Evolutionary conservation across 23 tunicate species (phyloP).

Genomic region (Diplosoma virens): DNA sequence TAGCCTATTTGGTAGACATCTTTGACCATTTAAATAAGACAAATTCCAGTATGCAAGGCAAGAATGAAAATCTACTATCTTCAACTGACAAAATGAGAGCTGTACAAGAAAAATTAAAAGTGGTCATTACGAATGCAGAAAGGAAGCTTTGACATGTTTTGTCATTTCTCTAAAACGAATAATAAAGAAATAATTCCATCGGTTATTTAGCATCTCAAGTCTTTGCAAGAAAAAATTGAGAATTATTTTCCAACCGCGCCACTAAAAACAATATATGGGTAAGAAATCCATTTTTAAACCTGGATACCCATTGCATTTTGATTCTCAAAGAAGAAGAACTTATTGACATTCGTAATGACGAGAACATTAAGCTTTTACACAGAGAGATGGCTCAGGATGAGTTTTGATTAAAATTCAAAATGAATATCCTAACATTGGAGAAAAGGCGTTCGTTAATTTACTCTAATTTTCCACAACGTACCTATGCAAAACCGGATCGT

Average conservation of each 20-base stretch:
- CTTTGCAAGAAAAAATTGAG: constrained; percentile 10
- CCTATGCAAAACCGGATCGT: too few relatives aligned
- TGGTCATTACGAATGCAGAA: constrained; percentile 22
- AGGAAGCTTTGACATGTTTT: constrained; percentile 18
- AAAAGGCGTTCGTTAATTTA: too few relatives aligned
- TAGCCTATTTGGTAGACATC: constrained; percentile 29
- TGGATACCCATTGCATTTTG: constrained; percentile 7
- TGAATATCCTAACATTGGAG: too few relatives aligned
- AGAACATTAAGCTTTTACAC: too few relatives aligned
- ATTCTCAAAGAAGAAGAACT: constrained; percentile 11
- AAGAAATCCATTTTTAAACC: constrained; percentile 10
- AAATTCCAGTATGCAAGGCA: constrained; percentile 28
- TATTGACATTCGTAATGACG: constrained; percentile 14
- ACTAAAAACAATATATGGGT: not conserved
- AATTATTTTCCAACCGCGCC: constrained; percentile 10
- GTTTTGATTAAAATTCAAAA: too few relatives aligned
- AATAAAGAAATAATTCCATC: constrained; percentile 3
- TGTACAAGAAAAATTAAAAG: constrained; percentile 15
- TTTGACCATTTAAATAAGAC: constrained; percentile 27
- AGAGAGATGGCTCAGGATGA: too few relatives aligned
- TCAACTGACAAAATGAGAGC: constrained; percentile 26
- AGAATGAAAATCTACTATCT: constrained; percentile 21
- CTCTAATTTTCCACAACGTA: too few relatives aligned
- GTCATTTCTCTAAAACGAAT: constrained; percentile 14
- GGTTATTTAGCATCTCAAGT: constrained; percentile 14